A percentile compares a stretch with the other conserved stretches of the same genome.
Evolutionary conservation across 1,140 invertebrate species (phyloP).

Genomic region (Phymorhynchus buccinoides): DNA sequence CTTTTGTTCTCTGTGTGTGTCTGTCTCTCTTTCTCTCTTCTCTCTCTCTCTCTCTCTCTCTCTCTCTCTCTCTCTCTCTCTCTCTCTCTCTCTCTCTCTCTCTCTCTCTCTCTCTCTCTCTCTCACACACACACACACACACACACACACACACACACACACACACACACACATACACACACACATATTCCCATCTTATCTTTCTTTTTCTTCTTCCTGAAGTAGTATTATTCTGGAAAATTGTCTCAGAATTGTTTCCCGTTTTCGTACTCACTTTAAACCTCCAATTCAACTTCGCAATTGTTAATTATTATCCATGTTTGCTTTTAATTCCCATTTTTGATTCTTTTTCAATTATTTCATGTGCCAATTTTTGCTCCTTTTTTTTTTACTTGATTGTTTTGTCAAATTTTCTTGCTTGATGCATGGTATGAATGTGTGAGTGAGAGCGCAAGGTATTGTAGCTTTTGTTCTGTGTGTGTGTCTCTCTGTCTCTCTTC

Average conservation of each 20-base stretch:
- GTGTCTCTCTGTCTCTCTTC: neutral
- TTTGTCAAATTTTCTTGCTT: too few relatives aligned
- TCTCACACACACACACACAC: neutral
- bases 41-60: neutral
- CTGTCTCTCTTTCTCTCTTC: neutral
- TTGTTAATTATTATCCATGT: neutral
- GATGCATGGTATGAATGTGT: neutral
- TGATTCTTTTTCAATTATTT: too few relatives aligned
- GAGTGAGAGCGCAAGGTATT: neutral
- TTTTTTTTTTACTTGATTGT: too few relatives aligned
- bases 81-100: neutral
- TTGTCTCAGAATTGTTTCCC: too few relatives aligned
- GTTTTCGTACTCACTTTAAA: too few relatives aligned
- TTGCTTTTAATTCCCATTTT: too few relatives aligned
- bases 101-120: neutral
- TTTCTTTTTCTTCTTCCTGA: too few relatives aligned
- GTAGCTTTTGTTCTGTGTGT: neutral
- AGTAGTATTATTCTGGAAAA: too few relatives aligned
- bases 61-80: neutral
- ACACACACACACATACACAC: neutral
- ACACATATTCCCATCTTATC: neutral
- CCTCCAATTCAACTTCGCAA: neutral
- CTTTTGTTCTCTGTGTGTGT: neutral
- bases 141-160: neutral
- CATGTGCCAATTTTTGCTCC: too few relatives aligned